These are phyloP conservation scores for Halisarca cf. caerulea DNA, from an alignment of 37 sponge, comb jelly and placozoan species.

Conservation along the genomic window DNA sequence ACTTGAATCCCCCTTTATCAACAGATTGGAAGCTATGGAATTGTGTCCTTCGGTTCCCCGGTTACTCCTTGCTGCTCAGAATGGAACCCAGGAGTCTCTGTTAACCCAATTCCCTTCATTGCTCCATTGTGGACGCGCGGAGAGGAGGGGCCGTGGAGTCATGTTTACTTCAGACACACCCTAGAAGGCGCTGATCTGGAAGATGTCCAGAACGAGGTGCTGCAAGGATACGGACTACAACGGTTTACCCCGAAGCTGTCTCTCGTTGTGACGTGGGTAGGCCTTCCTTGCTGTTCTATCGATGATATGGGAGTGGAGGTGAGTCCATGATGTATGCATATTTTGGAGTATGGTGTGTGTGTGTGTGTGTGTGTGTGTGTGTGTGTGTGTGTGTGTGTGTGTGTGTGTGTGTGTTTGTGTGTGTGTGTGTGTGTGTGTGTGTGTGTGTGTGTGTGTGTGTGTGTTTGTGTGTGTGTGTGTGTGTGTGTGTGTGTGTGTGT, in stretches of 20 bases:
- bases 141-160: not conserved
- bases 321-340: not conserved
- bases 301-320: not conserved
- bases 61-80: not conserved
- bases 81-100: not conserved
- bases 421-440: too few relatives aligned
- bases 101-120: not conserved
- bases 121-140: conserved; percentile 16
- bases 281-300: not conserved
- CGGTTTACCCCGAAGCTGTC: not conserved
- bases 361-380: conserved; percentile 33
- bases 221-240: not conserved
- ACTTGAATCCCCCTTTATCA: not conserved
- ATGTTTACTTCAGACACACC: not conserved
- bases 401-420: not conserved
- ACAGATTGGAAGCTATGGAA: not conserved
- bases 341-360: not conserved
- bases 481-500: too few relatives aligned
- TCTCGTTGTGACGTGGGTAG: conserved; percentile 23
- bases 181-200: not conserved
- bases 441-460: too few relatives aligned
- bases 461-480: too few relatives aligned
- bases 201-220: not conserved
- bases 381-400: not conserved
- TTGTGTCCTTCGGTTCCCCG: conserved; percentile 13